Base-by-base conservation (phyloP, 2,888 invertebrate species). In the Caenorhabditis sp. region DNA sequence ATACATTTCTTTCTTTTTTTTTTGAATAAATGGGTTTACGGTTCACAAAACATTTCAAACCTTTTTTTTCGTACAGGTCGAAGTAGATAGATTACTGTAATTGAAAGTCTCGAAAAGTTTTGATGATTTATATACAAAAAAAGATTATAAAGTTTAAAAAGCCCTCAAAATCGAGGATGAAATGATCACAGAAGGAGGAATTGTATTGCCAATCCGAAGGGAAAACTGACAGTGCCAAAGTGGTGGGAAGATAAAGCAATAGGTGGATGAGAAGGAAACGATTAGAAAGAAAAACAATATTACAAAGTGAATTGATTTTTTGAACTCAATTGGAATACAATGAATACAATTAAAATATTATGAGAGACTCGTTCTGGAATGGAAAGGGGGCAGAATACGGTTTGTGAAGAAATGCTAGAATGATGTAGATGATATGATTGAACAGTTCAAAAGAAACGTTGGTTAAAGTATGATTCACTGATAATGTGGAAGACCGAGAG, bases 401-500 rank as follows among this genome's bases (percentile, higher is more conserved):
- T 66, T 19, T 24, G 47, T 26, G 47, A 22, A 44, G 58, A 72
- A 72, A 72, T 72, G 72, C 72, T 47, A 56, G 59, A 24, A 26
- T 44, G 63, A 26, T 49, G 22, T 24, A 51, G 49, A 61, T 47
- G 61, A 61, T 63, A 61, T 63, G 73, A 51, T 51, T 51, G 49
- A 47, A 47, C 47, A 47, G 19, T 54, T 54, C 19, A 22, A 31
- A 19, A 19, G 19, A 44, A 47, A 28, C 12, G 51, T 6, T 26
- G 22, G 16, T 41, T 54, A 58, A 72, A 56, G 59, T 49, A 59
- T 66, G 58, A 47, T 47, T 64, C 59, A 83, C 28, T 69, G 83
- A 70, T 84, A 80, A 51, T 80, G 76, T 7, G 73, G 80, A 12
- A 77, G 61, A n/a, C 83, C 80, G 10, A 84, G 54, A 19, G 58